These are phyloP conservation scores for Chitala chitala DNA, from an alignment of 2,113 vertebrate species.

Conservation along the genomic window DNA sequence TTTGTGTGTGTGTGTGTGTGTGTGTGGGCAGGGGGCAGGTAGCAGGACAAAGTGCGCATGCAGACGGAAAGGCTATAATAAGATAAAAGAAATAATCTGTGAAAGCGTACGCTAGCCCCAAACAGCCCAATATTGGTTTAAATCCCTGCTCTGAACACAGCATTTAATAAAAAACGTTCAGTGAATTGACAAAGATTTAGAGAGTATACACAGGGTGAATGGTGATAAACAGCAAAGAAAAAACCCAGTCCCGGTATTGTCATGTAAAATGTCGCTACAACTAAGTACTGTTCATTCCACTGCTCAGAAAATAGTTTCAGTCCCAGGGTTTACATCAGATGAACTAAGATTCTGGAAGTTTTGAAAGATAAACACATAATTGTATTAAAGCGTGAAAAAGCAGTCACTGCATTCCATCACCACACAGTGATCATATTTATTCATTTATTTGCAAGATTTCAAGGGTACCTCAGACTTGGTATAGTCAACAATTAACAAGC, in stretches of 20 bases:
- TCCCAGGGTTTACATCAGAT: too few relatives aligned
- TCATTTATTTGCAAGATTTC: too few relatives aligned
- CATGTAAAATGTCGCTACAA: conserved; percentile 51
- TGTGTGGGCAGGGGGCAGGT: conserved; percentile 39
- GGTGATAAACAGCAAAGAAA: conserved; percentile 58
- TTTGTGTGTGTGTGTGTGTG: conserved; percentile 51
- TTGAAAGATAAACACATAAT: too few relatives aligned
- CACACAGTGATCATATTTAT: too few relatives aligned
- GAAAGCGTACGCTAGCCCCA: conserved; percentile 46
- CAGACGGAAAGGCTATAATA: conserved; percentile 60
- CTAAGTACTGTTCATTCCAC: conserved; percentile 15
- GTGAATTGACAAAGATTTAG: conserved; percentile 55
- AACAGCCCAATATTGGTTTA: conserved; percentile 61
- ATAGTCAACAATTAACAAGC: too few relatives aligned
- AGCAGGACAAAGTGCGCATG: conserved; percentile 48
- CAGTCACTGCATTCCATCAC: too few relatives aligned
- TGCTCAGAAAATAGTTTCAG: neutral
- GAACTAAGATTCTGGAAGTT: too few relatives aligned
- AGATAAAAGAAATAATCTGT: conserved; percentile 47
- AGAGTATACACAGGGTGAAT: conserved; percentile 56
- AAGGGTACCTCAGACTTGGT: too few relatives aligned
- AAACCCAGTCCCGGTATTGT: conserved; percentile 49
- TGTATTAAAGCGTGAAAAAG: too few relatives aligned
- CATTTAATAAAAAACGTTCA: conserved; percentile 45
- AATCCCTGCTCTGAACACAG: conserved; percentile 54